Percentiles rank a stretch among this genome's conserved stretches.
Conservation (phyloP, 2,797 vertebrate genomes). For the Eutrigla gurnardus region DNA sequence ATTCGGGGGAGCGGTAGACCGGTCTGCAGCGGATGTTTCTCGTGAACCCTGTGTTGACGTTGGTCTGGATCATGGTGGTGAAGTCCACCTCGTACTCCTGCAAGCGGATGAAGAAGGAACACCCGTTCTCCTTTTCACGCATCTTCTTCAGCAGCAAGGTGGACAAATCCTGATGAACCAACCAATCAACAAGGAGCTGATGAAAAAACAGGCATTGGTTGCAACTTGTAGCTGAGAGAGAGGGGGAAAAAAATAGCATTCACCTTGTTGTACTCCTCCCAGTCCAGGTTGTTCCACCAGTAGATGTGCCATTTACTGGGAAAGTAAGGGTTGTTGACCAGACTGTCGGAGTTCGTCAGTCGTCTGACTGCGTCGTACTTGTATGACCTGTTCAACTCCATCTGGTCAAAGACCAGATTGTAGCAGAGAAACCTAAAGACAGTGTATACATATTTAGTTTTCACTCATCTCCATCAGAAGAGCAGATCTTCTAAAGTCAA, state of each 20-base stretch:
- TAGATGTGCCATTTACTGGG: constrained; percentile 60
- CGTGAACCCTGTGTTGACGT: constrained; percentile 43
- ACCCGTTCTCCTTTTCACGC: constrained; percentile 25
- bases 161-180: constrained; percentile 40
- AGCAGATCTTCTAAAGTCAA: background rate
- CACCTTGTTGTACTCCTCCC: constrained; percentile 64
- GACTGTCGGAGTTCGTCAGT: constrained; percentile 61
- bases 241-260: background rate
- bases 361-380: constrained; percentile 56
- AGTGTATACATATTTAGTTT: background rate
- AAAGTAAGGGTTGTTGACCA: constrained; percentile 47
- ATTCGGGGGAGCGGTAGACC: constrained; percentile 44
- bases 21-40: constrained; percentile 61
- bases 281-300: constrained; percentile 54
- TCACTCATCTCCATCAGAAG: background rate
- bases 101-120: constrained; percentile 28
- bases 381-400: constrained; percentile 34
- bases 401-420: constrained; percentile 46
- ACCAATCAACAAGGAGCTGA: background rate
- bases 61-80: constrained; percentile 64
- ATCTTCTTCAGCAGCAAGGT: constrained; percentile 44
- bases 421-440: background rate
- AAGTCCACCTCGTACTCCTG: constrained; percentile 67
- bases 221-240: background rate
- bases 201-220: background rate